These are phyloP conservation scores for Azorinus chamasolen DNA, from an alignment of 2,888 invertebrate genomes.

Conservation along the genomic window DNA sequence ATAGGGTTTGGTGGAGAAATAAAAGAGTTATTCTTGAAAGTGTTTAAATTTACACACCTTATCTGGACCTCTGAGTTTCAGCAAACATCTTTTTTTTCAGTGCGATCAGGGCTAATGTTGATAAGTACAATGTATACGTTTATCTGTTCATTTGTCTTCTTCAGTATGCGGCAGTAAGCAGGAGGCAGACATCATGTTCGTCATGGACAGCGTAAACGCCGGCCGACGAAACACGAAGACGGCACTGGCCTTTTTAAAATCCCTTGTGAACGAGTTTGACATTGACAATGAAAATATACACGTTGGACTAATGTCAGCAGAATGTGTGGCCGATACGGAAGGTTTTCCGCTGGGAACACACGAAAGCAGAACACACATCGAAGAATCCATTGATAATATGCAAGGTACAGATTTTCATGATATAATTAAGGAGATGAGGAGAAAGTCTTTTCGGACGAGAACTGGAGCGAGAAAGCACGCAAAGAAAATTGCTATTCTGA, in stretches of 20 bases:
- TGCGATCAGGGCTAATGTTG: no score
- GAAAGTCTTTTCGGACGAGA: constrained; percentile 64
- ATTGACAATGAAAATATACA: constrained; percentile 76
- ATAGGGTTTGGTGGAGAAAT: no score
- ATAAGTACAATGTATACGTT: no score
- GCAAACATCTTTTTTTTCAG: no score
- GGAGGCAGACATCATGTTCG: constrained; percentile 80
- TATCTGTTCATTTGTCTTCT: neutral
- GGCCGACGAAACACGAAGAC: constrained; percentile 75
- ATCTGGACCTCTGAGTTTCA: no score
- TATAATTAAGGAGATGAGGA: constrained; percentile 72
- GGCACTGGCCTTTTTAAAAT: constrained; percentile 73
- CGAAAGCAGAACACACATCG: constrained; percentile 50
- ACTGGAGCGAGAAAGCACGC: constrained; percentile 72
- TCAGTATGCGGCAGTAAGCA: constrained; percentile 78
- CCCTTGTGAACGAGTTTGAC: constrained; percentile 70
- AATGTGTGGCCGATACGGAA: constrained; percentile 64
- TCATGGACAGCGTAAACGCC: constrained; percentile 78
- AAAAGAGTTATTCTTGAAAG: no score
- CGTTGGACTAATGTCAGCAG: constrained; percentile 77
- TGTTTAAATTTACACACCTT: no score
- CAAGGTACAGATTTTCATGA: constrained; percentile 68
- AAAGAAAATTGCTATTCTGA: constrained; percentile 75
- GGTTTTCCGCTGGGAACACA: constrained; percentile 65
- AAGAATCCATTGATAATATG: constrained; percentile 56